A percentile compares a stretch with the other conserved stretches of the same genome.
phyloP scores from a whole-genome alignment of 2,797 vertebrate genomes.

The Aldrovandia affinis region DNA sequence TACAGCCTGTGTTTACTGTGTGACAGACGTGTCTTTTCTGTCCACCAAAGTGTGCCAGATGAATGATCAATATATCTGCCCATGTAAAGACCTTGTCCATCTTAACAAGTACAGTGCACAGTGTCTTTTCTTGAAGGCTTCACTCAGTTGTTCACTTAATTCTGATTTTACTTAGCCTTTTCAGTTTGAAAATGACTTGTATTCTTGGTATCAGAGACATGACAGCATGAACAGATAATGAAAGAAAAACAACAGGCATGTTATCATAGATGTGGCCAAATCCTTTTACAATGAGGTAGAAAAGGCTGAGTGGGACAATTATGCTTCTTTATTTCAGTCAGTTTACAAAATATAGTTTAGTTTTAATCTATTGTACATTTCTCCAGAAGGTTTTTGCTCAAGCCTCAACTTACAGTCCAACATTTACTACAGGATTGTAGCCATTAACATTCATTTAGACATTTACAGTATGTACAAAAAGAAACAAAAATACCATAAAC shows the following conservation, averaged over 20 bases:
- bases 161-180: not conserved
- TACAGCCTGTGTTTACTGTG: not conserved
- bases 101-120: not conserved
- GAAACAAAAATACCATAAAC: not conserved
- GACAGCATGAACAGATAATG: not conserved
- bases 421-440: not conserved
- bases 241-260: not conserved
- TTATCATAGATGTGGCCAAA: not conserved
- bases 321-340: too few relatives aligned
- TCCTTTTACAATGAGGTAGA: too few relatives aligned
- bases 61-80: slow-evolving; percentile 1
- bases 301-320: too few relatives aligned
- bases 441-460: not conserved
- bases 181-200: not conserved
- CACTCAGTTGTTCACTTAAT: not conserved
- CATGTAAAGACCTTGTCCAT: not conserved
- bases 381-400: too few relatives aligned
- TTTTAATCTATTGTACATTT: too few relatives aligned
- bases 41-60: not conserved
- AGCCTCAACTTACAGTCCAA: not conserved
- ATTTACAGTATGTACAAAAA: too few relatives aligned
- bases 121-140: not conserved
- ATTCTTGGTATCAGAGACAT: not conserved
- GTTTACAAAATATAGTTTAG: too few relatives aligned
- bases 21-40: not conserved